These are phyloP conservation scores for Hephaestus fuliginosus DNA, from an alignment of 2,797 vertebrate species.

Conservation along the genomic window DNA sequence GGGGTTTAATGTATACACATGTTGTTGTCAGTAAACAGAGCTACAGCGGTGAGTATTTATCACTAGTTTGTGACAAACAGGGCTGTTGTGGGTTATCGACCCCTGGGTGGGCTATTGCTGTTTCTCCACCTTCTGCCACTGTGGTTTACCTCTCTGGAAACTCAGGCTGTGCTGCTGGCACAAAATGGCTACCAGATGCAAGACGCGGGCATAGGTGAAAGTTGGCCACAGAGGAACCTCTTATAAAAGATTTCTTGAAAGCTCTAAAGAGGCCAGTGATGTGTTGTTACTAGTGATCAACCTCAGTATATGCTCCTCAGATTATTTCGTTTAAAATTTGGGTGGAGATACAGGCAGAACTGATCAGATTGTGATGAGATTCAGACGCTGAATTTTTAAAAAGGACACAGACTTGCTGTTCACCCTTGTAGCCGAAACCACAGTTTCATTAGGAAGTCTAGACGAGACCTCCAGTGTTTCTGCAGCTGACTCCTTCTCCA, in stretches of 20 bases:
- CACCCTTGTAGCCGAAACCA: slow-evolving; percentile 68
- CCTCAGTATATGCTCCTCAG: neutral
- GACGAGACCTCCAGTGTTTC: slow-evolving; percentile 78
- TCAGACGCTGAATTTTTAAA: neutral
- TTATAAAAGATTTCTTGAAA: slow-evolving; percentile 27
- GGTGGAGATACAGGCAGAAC: slow-evolving; percentile 4
- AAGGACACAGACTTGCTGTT: slow-evolving; percentile 21
- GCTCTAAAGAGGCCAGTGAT: slow-evolving; percentile 7
- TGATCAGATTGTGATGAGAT: slow-evolving; percentile 8
- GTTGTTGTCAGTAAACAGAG: slow-evolving; percentile 47
- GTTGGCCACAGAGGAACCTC: slow-evolving; percentile 45
- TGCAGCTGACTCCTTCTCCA: slow-evolving; percentile 60
- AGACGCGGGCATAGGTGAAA: slow-evolving; percentile 59
- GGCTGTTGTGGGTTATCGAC: slow-evolving; percentile 64
- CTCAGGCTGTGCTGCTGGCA: slow-evolving; percentile 71
- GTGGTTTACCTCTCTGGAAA: slow-evolving; percentile 83
- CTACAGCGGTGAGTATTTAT: slow-evolving; percentile 46
- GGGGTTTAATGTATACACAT: slow-evolving; percentile 30
- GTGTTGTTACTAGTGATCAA: slow-evolving; percentile 11
- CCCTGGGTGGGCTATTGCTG: slow-evolving; percentile 82
- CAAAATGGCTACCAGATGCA: slow-evolving; percentile 84
- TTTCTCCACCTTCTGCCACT: slow-evolving; percentile 79
- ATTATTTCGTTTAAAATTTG: slow-evolving; percentile 10
- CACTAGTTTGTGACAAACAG: slow-evolving; percentile 60
- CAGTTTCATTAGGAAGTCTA: slow-evolving; percentile 81